Conservation (phyloP, 2,888 invertebrate genomes). For the Ectemnius continuus region DNA sequence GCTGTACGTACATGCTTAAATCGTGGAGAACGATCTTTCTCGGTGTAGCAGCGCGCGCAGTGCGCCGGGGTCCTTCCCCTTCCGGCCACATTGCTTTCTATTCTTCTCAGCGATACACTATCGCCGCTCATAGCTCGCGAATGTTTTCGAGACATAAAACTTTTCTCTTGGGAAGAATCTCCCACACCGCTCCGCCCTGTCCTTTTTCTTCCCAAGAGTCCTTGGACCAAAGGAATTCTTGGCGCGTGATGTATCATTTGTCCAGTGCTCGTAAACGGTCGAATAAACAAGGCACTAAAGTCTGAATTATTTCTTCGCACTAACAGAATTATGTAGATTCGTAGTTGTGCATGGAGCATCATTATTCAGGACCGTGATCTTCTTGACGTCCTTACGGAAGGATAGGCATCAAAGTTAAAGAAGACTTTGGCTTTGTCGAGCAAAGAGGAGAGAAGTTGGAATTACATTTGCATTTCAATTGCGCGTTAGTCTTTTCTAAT, state of each 20-base stretch:
- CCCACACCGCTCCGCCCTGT: too few species aligned
- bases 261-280: not conserved
- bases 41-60: not conserved
- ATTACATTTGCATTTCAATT: too few species aligned
- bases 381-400: too few species aligned
- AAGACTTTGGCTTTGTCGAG: too few species aligned
- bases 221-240: not conserved
- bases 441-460: too few species aligned
- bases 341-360: too few species aligned
- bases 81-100: not conserved
- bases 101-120: not conserved
- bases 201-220: conserved; percentile 9
- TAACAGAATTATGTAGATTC: not conserved
- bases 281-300: conserved; percentile 3
- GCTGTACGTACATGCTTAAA: conserved; percentile 5
- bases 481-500: too few species aligned
- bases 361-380: too few species aligned
- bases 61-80: not conserved
- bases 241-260: not conserved
- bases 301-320: not conserved
- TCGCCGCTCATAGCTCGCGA: conserved; percentile 15
- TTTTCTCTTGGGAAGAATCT: conserved; percentile 10
- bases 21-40: not conserved
- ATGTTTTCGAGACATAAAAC: conserved; percentile 29
- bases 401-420: too few species aligned